These are phyloP conservation scores for Mythimna impura DNA, from an alignment of 2,888 invertebrate species.

Conservation along the genomic window DNA sequence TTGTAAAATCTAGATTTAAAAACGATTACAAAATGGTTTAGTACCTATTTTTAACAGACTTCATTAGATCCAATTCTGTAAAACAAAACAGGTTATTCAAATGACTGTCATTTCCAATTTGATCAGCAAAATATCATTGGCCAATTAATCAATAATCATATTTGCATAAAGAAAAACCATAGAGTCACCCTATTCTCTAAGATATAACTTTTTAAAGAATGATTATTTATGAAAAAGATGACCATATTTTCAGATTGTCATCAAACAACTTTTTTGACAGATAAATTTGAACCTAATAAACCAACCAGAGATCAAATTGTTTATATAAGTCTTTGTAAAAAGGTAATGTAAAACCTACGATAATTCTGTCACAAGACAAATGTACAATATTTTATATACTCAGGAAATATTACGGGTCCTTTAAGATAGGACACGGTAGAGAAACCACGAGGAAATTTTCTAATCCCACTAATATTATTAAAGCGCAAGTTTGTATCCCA, in stretches of 20 bases:
- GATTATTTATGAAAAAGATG: background rate
- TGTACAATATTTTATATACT: no score
- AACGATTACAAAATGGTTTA: no score
- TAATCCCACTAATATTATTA: no score
- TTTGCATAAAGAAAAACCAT: background rate
- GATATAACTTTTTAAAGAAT: background rate
- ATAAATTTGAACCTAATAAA: background rate
- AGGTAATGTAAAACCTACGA: no score
- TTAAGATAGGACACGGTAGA: no score
- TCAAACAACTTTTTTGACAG: background rate
- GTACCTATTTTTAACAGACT: no score
- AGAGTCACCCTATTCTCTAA: background rate
- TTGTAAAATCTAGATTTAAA: background rate
- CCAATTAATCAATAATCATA: background rate
- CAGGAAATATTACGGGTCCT: no score
- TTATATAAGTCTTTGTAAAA: background rate
- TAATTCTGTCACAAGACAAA: no score
- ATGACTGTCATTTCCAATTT: background rate
- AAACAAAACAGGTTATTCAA: conserved; percentile 4
- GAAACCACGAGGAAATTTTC: no score
- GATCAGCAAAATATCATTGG: background rate
- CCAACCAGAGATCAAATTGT: background rate
- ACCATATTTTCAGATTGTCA: background rate
- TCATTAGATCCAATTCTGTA: no score
- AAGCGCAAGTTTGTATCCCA: background rate